Conservation (phyloP, 2,888 invertebrate species). For the Lottia gigantea region DNA sequence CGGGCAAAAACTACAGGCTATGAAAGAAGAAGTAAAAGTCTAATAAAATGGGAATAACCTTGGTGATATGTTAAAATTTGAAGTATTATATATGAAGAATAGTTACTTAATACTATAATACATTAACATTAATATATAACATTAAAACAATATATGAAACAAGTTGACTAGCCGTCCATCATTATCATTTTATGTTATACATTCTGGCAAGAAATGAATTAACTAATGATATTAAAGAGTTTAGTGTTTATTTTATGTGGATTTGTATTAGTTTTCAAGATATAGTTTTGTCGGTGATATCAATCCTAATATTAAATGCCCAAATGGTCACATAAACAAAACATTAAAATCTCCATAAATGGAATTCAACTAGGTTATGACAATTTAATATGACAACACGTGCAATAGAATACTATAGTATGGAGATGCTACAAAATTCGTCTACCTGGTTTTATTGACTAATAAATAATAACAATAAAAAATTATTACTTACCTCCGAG, state of each 20-base stretch:
- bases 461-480: slow-evolving; percentile 11
- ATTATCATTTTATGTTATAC: no score
- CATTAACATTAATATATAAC: no score
- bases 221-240: no score
- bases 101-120: no score
- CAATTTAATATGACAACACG: slow-evolving; percentile 7
- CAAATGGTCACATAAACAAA: slow-evolving; percentile 8
- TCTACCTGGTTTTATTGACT: not conserved
- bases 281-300: not conserved
- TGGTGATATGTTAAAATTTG: no score
- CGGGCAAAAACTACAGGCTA: slow-evolving; percentile 2
- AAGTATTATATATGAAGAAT: no score
- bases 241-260: no score
- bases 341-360: slow-evolving; percentile 11
- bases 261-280: no score
- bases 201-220: no score
- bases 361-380: slow-evolving; percentile 8
- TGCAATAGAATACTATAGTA: slow-evolving; percentile 1
- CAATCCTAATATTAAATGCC: not conserved
- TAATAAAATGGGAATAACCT: not conserved
- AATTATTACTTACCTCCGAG: slow-evolving; percentile 4
- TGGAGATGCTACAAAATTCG: not conserved
- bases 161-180: no score
- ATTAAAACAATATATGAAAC: no score
- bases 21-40: not conserved